Evolutionary conservation across 2,888 invertebrate genomes (phyloP).

Genomic region (Drosophila eohydei): DNA sequence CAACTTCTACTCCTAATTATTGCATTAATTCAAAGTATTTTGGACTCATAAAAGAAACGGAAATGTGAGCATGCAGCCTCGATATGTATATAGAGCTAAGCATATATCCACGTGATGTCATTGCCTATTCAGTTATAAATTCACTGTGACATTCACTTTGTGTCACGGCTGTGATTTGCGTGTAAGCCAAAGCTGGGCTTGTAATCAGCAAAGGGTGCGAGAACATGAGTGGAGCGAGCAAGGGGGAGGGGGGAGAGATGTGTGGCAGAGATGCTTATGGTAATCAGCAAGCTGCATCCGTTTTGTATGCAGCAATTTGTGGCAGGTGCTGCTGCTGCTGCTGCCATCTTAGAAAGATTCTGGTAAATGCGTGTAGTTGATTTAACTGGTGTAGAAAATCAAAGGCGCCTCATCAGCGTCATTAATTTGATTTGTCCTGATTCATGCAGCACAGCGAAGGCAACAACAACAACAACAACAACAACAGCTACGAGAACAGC

Average conservation of each 20-base stretch:
- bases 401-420: conserved; percentile 55
- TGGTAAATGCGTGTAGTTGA: conserved; percentile 32
- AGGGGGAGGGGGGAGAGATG: not conserved
- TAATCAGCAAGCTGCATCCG: conserved; percentile 41
- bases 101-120: not conserved
- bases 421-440: conserved; percentile 63
- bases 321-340: conserved; percentile 29
- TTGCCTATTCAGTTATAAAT: not conserved
- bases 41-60: not conserved
- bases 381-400: conserved; percentile 48
- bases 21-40: not conserved
- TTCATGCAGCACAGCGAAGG: conserved; percentile 11
- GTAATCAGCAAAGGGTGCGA: not conserved
- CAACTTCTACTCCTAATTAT: not conserved
- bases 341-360: not conserved
- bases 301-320: conserved; percentile 39
- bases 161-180: not conserved
- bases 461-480: conserved; percentile 6
- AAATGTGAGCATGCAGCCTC: not conserved
- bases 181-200: not conserved
- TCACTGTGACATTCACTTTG: conserved; percentile 5
- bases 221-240: not conserved
- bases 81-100: not conserved
- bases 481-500: conserved; percentile 16
- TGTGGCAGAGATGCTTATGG: conserved; percentile 6